Evolutionary conservation across 2,797 vertebrate genomes (phyloP).

Genomic region (Mareca penelope): DNA sequence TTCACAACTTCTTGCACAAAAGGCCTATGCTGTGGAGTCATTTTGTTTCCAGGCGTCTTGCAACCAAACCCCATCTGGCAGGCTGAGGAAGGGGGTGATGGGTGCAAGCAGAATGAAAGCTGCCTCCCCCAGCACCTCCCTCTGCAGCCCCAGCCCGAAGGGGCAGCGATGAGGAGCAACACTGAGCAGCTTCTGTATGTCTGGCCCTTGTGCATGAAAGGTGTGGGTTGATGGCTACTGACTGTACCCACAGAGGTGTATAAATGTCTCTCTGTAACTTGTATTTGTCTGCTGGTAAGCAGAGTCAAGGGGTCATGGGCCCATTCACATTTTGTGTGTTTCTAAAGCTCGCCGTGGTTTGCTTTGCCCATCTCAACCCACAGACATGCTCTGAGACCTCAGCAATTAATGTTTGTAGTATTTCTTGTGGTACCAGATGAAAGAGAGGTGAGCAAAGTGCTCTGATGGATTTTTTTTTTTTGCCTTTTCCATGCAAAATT

Average conservation of each 20-base stretch:
- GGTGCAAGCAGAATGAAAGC: no score
- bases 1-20: no score
- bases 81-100: no score
- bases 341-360: background rate
- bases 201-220: background rate
- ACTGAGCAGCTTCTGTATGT: background rate
- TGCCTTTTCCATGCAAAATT: background rate
- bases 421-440: background rate
- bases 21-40: no score
- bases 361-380: background rate
- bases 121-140: no score
- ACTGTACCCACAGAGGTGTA: no score
- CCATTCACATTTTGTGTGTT: background rate
- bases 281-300: background rate
- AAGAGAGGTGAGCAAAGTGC: background rate
- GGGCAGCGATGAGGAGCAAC: background rate
- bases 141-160: fast-evolving
- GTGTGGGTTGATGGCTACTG: background rate
- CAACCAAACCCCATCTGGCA: background rate
- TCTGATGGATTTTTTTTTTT: background rate
- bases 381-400: background rate
- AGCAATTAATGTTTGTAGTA: background rate
- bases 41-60: no score
- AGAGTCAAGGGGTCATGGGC: background rate
- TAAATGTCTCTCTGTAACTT: background rate